Evolutionary conservation across 2,113 vertebrate species (phyloP), one percentile per base, ranked within the genome.

Genomic region (Chrysemys picta): DNA sequence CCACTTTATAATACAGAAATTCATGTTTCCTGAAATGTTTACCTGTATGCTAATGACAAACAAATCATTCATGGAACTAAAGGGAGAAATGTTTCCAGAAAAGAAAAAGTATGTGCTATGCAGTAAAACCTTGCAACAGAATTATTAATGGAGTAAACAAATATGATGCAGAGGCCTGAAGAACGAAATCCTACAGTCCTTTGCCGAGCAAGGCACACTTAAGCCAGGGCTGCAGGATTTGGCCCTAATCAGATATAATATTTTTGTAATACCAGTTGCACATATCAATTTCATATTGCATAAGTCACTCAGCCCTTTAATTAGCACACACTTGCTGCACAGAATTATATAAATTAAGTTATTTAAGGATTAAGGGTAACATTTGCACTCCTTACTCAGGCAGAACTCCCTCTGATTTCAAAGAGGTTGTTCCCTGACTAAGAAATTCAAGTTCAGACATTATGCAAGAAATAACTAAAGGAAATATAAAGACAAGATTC

Each of bases 241-340:
- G 56, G 92, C 53, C 83, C 19, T 2, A 88, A 56, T 14, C 85
- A 56, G 90, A 89, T 91, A 85, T 69, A 57, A 14, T 83, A 49
- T 42, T 95, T 93, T 72, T 90, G 35, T 82, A 80, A 84, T 90
- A 94, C 29, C 83, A 75, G 80, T 89, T 87, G 27, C 24, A 87
- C 54, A 65, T 21, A 79, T 31, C 8, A 65, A 82, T 50, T 86
- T 49, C 81, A 29, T 94, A 96, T 90, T 96, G 86, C 88, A 80
- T 89, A 49, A 91, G 47, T 85, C 81, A 88, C 88, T 87, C 80
- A 97, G 95, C 95, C 93, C 90, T 96, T 96, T 93, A 75, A 82
- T 94, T 94, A 53, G 35, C 19, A 35, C 49, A 50, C 38, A 16
- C 24, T 75, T 85, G 25, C 76, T 89, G 54, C 25, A 86, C 53